Base-by-base conservation (phyloP, 23 tunicate genomes). In the Halocynthia aurantium region DNA sequence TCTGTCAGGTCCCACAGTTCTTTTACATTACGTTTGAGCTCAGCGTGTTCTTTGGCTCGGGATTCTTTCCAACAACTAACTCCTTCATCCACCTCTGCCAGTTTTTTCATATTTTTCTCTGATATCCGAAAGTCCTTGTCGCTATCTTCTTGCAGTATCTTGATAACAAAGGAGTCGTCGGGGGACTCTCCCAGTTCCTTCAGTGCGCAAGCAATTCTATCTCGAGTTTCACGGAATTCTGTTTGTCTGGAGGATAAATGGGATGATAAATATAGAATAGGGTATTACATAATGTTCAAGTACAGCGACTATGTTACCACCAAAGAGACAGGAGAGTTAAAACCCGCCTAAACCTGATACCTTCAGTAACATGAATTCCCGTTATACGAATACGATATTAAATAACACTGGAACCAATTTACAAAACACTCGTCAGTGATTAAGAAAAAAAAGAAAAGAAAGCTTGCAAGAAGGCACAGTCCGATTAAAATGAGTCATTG, bases 211-310 rank as follows among this genome's bases (percentile, higher is more conserved):
- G 70, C 70, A 10, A 65, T 15, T 44, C 70, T 44, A 10, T 44
- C 50, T 65, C 70, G 70, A 5, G 17, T 65, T 65, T 65, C 17
- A 20, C 70, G 50, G 17, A 65, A 65, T 65, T 65, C 70, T 65
- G 22, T 44, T 15, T 20, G 70, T 10, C 70, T 65, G 70, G 31
- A 65, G 0, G 18, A 65, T 8, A 15, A 65, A 65, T 31, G n/a
- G n/a, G n/a, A 49, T 10, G 10, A 64, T 8, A 57, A 10, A 58
- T 58, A n/a, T 1, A 13, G 2, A 15, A 58, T 58, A 13, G 4
- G 2, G 17, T 58, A 13, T 58, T 58, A n/a, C 63, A 58, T n/a
- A 58, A 13, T n/a, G 63, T 31, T 31, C 44, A 31, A 31, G 44
- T 31, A 31, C 44, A 31, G 44, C 44, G 44, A 31, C 44, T 31